Evolutionary conservation across 2,797 vertebrate genomes (phyloP).

Genomic region (Cottoperca gobio): DNA sequence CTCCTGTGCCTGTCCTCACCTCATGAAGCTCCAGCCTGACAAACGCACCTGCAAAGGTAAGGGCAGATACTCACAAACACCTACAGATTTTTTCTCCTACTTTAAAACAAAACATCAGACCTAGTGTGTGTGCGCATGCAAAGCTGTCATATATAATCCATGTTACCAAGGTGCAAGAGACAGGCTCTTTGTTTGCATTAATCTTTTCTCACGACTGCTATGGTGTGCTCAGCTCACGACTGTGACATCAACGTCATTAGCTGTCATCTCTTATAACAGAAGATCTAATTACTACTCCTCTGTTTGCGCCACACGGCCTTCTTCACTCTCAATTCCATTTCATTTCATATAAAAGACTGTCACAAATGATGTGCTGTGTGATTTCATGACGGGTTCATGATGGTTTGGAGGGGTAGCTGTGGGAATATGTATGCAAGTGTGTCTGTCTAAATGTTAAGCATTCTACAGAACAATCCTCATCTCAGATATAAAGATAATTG

Average conservation of each 20-base stretch:
- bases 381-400: constrained; percentile 29
- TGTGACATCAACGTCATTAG: constrained; percentile 7
- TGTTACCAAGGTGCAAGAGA: not conserved
- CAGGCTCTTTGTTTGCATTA: constrained; percentile 11
- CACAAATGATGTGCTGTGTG: constrained; percentile 10
- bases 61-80: not conserved
- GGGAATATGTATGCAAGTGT: constrained; percentile 3
- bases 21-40: constrained; percentile 95
- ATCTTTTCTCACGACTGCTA: constrained; percentile 3
- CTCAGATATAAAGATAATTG: constrained; percentile 53
- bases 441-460: constrained; percentile 24
- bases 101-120: not conserved
- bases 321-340: constrained; percentile 36
- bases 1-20: constrained; percentile 96
- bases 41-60: constrained; percentile 93
- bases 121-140: constrained; percentile 3
- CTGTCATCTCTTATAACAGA: constrained; percentile 40
- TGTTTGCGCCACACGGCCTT: constrained; percentile 15
- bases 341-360: constrained; percentile 29
- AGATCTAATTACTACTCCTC: constrained; percentile 29
- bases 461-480: constrained; percentile 50
- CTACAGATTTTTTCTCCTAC: not conserved
- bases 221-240: not conserved
- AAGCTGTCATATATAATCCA: not conserved
- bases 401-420: constrained; percentile 12